These are phyloP conservation scores for Sphyrna mokarran DNA, from an alignment of 2,113 vertebrate species.

Conservation along the genomic window DNA sequence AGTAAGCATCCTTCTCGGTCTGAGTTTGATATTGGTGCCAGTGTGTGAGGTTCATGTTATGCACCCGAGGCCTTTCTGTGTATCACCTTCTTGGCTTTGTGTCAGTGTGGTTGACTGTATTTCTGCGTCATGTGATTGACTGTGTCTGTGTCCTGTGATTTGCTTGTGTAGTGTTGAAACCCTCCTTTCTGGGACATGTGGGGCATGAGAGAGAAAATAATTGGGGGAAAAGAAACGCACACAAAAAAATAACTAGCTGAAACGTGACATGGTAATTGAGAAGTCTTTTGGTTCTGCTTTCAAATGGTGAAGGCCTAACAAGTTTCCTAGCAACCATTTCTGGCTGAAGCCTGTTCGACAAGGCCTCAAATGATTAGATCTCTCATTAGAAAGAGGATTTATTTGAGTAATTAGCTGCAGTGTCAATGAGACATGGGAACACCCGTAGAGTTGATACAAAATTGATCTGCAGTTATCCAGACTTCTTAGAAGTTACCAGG, in stretches of 20 bases:
- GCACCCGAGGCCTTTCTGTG: conserved; percentile 63
- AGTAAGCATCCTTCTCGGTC: conserved; percentile 96
- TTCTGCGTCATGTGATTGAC: conserved; percentile 72
- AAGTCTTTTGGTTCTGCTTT: not conserved
- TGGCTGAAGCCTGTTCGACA: not conserved
- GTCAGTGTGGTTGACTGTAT: conserved; percentile 70
- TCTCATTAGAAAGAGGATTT: not conserved
- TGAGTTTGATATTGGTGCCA: conserved; percentile 78
- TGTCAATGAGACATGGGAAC: not conserved
- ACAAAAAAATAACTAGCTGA: not conserved
- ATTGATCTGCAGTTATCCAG: not conserved
- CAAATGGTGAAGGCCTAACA: not conserved
- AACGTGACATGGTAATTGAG: not conserved
- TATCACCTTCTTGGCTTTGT: conserved; percentile 76
- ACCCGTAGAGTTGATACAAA: not conserved
- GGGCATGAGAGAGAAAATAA: conserved; percentile 61
- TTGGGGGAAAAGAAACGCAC: not conserved
- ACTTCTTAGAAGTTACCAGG: not conserved
- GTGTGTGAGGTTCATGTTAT: conserved; percentile 65
- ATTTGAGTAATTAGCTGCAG: not conserved
- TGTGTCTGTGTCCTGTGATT: conserved; percentile 82
- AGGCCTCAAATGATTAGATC: not conserved
- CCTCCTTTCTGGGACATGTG: conserved; percentile 95
- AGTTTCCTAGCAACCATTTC: not conserved
- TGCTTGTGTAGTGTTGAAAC: conserved; percentile 80